Evolutionary conservation across 1,140 invertebrate genomes (phyloP), one percentile per base, ranked within the genome.

Genomic region (Gryon sp.): DNA sequence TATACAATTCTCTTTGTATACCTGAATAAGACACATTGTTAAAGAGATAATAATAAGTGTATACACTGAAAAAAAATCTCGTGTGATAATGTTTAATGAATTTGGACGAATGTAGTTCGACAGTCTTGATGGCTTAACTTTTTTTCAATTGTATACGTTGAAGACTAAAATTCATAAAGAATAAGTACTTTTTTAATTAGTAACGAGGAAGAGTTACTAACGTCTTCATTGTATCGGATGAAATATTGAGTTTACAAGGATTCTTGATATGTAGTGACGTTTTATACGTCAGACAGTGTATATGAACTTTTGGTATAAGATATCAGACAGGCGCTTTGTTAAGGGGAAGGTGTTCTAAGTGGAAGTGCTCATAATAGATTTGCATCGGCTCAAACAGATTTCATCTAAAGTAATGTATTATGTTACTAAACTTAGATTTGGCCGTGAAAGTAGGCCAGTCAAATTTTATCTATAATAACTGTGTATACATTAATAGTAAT

Each of bases 11-110:
- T 52, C 24, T 69, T 22, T 26, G 11, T 19, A 55, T 75, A n/a
- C n/a, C 19, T 34, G 48, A 74, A 74, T 57, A 55, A n/a, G 40
- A 22, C 36, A 45, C 55, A 62, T 72, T 72, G 66, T 72, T 72
- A 62, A 14, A 24, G n/a, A 2, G 1, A 12, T 62, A 28, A 72
- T 40, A 72, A 70, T 45, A 70, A 41, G 59, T 50, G 50, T 48
- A 48, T 53, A 62, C 11, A 32, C n/a, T n/a, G n/a, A n/a, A n/a
- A n/a, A n/a, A n/a, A n/a, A n/a, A n/a, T n/a, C n/a, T n/a, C n/a
- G n/a, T n/a, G n/a, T n/a, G n/a, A n/a, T n/a, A n/a, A n/a, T n/a
- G n/a, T n/a, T n/a, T n/a, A n/a, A n/a, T n/a, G n/a, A n/a, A n/a
- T n/a, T n/a, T n/a, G 26, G 19, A 15, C 3, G 8, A 34, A 38